Conservation (phyloP, 2,113 vertebrate species). For the Pseudorasbora parva region DNA sequence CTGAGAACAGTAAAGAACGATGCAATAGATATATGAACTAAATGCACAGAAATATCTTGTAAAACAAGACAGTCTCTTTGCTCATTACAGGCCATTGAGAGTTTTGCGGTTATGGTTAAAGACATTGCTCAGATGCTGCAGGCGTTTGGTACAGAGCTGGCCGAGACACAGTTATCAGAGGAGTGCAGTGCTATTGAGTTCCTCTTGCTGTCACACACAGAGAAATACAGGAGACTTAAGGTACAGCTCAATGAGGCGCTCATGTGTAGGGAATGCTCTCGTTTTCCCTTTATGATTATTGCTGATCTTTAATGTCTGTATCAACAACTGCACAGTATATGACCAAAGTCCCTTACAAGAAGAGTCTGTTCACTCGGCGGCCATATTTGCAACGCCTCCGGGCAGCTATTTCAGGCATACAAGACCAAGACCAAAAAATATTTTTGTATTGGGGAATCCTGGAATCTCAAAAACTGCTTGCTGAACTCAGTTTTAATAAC, state of each 20-base stretch:
- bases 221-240: conserved; percentile 91
- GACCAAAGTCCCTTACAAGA: too few relatives aligned
- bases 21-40: background rate
- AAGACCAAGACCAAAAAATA: too few relatives aligned
- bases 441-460: too few relatives aligned
- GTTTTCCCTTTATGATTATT: background rate
- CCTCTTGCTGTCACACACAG: conserved; percentile 83
- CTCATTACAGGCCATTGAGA: conserved; percentile 89
- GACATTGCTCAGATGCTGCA: conserved; percentile 96
- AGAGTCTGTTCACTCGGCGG: too few relatives aligned
- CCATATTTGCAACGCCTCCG: too few relatives aligned
- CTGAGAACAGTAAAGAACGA: conserved; percentile 85
- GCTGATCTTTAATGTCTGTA: background rate
- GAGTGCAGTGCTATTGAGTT: conserved; percentile 82
- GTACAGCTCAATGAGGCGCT: conserved; percentile 65
- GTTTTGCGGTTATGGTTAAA: conserved; percentile 94
- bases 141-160: conserved; percentile 90
- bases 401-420: too few relatives aligned
- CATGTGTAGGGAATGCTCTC: background rate
- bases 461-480: too few relatives aligned
- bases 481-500: too few relatives aligned
- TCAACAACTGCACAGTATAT: background rate
- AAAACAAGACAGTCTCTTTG: background rate
- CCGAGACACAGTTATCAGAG: conserved; percentile 84
- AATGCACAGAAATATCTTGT: background rate